These are phyloP conservation scores for Lasiurus cinereus DNA, from an alignment of 2,113 vertebrate genomes.

Conservation along the genomic window DNA sequence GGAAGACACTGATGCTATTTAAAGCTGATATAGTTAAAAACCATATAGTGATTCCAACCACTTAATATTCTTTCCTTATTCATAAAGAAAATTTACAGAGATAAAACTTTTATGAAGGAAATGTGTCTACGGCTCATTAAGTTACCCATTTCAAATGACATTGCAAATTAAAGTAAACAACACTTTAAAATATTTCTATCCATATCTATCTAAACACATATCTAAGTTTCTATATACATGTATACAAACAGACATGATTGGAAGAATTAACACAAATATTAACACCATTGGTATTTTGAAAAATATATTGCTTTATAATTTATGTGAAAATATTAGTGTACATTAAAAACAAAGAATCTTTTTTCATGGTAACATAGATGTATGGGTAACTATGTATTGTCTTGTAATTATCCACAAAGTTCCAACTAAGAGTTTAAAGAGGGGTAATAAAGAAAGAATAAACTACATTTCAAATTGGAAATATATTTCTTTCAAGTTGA, in stretches of 20 bases:
- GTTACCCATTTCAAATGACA: not conserved
- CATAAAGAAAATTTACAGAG: not conserved
- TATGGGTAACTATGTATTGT: not conserved
- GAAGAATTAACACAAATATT: not conserved
- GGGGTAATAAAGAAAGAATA: not conserved
- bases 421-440: not conserved
- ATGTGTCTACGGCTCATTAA: not conserved
- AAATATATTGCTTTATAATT: not conserved
- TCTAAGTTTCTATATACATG: not conserved
- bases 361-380: not conserved
- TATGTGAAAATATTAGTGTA: constrained; percentile 16
- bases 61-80: not conserved
- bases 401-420: not conserved
- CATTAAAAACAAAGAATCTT: not conserved
- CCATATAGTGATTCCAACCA: not conserved
- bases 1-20: not conserved
- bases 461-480: not conserved
- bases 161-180: not conserved
- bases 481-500: constrained; percentile 48
- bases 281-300: not conserved
- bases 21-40: not conserved
- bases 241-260: not conserved
- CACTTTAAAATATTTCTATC: not conserved
- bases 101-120: not conserved
- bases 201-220: not conserved